Conservation (phyloP, 1,140 invertebrate genomes). For the Spodoptera frugiperda region DNA sequence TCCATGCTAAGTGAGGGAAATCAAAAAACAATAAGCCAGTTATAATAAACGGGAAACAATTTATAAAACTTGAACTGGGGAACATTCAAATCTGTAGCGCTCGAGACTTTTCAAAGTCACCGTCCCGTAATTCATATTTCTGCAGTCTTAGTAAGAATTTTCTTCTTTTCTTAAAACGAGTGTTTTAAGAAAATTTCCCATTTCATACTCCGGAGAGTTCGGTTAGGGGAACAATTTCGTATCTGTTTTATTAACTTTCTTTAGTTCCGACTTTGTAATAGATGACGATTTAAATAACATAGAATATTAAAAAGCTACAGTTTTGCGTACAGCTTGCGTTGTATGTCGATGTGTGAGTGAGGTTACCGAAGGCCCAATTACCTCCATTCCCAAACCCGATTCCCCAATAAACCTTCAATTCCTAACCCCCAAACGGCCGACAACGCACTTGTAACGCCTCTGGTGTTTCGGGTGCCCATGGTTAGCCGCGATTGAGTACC, state of each 20-base stretch:
- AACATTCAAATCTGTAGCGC: slow-evolving; percentile 56
- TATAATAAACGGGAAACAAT: slow-evolving; percentile 48
- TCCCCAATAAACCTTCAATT: too few relatives aligned
- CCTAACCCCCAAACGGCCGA: too few relatives aligned
- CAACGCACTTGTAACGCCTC: too few relatives aligned
- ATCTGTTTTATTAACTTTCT: slow-evolving; percentile 37
- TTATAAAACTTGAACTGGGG: slow-evolving; percentile 50
- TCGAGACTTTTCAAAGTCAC: slow-evolving; percentile 61
- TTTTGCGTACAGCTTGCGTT: too few relatives aligned
- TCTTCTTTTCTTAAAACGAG: slow-evolving; percentile 32
- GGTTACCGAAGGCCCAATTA: too few relatives aligned
- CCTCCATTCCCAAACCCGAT: too few relatives aligned
- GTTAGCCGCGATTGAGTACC: too few relatives aligned
- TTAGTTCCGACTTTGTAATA: slow-evolving; percentile 4
- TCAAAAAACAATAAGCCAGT: slow-evolving; percentile 47
- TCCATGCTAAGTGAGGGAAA: slow-evolving; percentile 33
- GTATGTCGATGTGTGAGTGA: too few relatives aligned
- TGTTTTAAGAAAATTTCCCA: slow-evolving; percentile 35
- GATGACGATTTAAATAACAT: slow-evolving; percentile 15
- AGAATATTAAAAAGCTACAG: background rate
- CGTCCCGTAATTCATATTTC: slow-evolving; percentile 56
- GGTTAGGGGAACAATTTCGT: slow-evolving; percentile 4
- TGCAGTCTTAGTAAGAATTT: slow-evolving; percentile 45
- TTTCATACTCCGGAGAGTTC: slow-evolving; percentile 21
- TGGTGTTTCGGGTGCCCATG: too few relatives aligned